phyloP scores from a whole-genome alignment of 2,888 invertebrate species.

The Eristalis tenax region DNA sequence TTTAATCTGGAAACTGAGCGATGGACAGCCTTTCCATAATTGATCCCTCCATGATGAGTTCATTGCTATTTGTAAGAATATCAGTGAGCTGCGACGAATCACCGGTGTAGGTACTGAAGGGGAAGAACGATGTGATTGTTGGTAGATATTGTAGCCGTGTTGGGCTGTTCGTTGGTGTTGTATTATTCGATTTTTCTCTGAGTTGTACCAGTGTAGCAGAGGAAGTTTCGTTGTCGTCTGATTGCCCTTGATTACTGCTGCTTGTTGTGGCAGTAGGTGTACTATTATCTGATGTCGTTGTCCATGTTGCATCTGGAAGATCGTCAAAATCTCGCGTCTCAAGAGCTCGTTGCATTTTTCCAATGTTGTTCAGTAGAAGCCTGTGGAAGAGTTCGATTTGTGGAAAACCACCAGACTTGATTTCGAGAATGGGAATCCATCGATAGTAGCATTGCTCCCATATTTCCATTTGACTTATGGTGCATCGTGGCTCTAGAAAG shows the following conservation, averaged over 20 bases:
- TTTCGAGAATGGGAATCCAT: conserved; percentile 91
- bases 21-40: conserved; percentile 80
- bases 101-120: conserved; percentile 79
- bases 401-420: conserved; percentile 80
- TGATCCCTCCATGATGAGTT: conserved; percentile 79
- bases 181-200: conserved; percentile 67
- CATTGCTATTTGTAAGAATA: conserved; percentile 79
- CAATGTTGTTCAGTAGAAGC: conserved; percentile 79
- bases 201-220: conserved; percentile 49
- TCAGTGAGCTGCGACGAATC: conserved; percentile 79
- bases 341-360: conserved; percentile 79
- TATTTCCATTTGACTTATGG: conserved; percentile 85
- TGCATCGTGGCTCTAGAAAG: conserved; percentile 82
- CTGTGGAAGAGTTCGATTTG: conserved; percentile 81
- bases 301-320: conserved; percentile 75
- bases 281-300: conserved; percentile 13
- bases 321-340: conserved; percentile 80
- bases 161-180: conserved; percentile 75
- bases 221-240: conserved; percentile 64
- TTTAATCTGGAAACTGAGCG: conserved; percentile 75
- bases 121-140: conserved; percentile 81
- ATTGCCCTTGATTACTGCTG: conserved; percentile 45
- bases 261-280: conserved; percentile 25
- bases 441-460: conserved; percentile 96
- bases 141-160: conserved; percentile 74